Evolutionary conservation across 2,113 vertebrate species (phyloP).

Genomic region (Pollimyrus isidori): DNA sequence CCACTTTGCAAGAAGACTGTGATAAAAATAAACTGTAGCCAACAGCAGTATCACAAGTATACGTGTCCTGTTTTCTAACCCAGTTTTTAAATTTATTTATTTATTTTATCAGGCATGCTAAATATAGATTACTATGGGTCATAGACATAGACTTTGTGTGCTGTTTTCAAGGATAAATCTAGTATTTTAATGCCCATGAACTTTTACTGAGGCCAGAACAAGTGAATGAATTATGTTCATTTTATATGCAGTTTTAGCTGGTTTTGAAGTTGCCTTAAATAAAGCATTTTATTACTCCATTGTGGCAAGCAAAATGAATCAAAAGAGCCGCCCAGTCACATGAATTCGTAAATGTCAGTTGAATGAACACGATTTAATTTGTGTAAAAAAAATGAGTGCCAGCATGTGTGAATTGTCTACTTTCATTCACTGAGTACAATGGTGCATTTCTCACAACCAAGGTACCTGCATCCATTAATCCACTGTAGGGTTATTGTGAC

Average conservation of each 20-base stretch:
- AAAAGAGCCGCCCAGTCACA: not conserved
- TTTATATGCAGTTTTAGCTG: not conserved
- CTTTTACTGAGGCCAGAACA: not conserved
- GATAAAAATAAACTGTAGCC: slow-evolving; percentile 3
- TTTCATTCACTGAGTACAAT: not conserved
- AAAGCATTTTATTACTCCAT: not conserved
- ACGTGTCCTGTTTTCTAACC: slow-evolving; percentile 2
- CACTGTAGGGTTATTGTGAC: not conserved
- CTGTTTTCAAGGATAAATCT: not conserved
- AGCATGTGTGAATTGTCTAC: not conserved
- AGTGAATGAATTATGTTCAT: not conserved
- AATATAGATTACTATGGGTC: slow-evolving; percentile 10
- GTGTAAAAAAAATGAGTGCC: not conserved
- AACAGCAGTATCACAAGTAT: not conserved
- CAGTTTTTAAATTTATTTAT: not conserved
- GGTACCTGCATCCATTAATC: not conserved
- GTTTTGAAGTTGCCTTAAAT: not conserved
- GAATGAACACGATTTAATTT: not conserved
- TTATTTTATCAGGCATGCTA: slow-evolving; percentile 11
- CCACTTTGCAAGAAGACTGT: not conserved
- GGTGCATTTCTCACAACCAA: not conserved
- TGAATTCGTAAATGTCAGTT: not conserved
- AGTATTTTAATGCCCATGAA: not conserved
- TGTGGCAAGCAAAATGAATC: not conserved
- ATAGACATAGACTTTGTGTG: not conserved